Percentiles rank a stretch among this genome's conserved stretches.
Evolutionary conservation across 2,888 invertebrate species (phyloP).

Genomic region (Norana najaformis): DNA sequence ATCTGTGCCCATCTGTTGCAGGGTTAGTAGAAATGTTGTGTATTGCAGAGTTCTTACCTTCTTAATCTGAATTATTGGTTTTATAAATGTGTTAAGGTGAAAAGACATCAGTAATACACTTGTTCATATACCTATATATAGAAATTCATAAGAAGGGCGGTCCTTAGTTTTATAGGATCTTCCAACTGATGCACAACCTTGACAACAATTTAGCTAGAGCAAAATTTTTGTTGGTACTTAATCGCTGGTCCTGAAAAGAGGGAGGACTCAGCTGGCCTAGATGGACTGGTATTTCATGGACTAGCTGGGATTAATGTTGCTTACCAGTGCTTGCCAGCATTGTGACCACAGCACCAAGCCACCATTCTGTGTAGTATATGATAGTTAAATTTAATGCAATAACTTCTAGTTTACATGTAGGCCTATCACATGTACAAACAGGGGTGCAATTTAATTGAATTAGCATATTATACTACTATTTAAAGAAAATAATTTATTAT

Average conservation of each 20-base stretch:
- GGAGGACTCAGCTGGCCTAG: neutral
- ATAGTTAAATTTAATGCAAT: neutral
- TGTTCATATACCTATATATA: neutral
- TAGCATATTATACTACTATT: too few species aligned
- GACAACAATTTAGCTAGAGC: neutral
- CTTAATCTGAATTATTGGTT: neutral
- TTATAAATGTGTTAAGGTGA: too few species aligned
- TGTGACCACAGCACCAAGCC: neutral
- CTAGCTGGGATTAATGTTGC: neutral
- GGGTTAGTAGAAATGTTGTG: conserved; percentile 25
- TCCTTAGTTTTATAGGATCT: neutral
- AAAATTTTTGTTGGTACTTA: neutral
- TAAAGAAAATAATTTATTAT: too few species aligned
- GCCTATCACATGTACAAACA: neutral
- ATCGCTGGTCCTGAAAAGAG: neutral
- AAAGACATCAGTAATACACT: neutral
- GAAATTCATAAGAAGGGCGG: neutral
- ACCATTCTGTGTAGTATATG: neutral
- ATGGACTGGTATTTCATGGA: neutral
- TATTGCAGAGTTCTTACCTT: neutral
- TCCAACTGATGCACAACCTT: neutral
- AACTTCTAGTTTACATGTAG: neutral
- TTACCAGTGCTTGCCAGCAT: too few species aligned
- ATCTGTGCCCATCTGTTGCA: conserved; percentile 62
- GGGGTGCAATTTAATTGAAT: neutral